Conservation (phyloP, 1,140 invertebrate genomes). For the Tenebrio molitor region DNA sequence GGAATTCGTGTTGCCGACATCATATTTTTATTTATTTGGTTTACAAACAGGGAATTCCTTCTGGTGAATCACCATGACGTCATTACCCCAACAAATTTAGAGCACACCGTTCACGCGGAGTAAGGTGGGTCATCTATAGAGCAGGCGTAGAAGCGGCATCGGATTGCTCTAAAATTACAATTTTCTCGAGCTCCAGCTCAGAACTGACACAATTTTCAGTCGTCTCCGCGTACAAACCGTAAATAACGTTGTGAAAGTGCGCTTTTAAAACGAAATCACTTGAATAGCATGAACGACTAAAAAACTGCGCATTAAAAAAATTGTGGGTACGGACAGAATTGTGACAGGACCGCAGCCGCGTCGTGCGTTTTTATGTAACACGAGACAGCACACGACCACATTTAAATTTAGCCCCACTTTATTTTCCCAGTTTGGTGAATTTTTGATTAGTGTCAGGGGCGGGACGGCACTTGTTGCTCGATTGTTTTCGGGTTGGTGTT, state of each 20-base stretch:
- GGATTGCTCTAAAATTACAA: slow-evolving; percentile 29
- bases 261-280: slow-evolving; percentile 3
- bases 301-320: slow-evolving; percentile 16
- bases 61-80: slow-evolving; percentile 24
- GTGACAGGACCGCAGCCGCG: background rate
- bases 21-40: too few species aligned
- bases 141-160: slow-evolving; percentile 10
- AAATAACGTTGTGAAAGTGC: slow-evolving; percentile 27
- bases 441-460: slow-evolving; percentile 33
- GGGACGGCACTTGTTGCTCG: slow-evolving; percentile 38
- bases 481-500: slow-evolving; percentile 18
- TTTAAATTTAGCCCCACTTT: background rate
- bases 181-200: slow-evolving; percentile 15
- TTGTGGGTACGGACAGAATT: background rate
- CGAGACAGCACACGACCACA: background rate
- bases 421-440: slow-evolving; percentile 3
- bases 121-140: slow-evolving; percentile 25
- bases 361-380: background rate
- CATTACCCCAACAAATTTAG: background rate
- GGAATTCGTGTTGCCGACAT: too few species aligned
- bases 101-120: background rate
- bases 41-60: slow-evolving; percentile 29
- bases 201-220: slow-evolving; percentile 23
- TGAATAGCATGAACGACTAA: background rate
- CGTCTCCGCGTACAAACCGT: background rate